Base-by-base conservation (phyloP, 2,113 vertebrate species). In the Gulo gulo region DNA sequence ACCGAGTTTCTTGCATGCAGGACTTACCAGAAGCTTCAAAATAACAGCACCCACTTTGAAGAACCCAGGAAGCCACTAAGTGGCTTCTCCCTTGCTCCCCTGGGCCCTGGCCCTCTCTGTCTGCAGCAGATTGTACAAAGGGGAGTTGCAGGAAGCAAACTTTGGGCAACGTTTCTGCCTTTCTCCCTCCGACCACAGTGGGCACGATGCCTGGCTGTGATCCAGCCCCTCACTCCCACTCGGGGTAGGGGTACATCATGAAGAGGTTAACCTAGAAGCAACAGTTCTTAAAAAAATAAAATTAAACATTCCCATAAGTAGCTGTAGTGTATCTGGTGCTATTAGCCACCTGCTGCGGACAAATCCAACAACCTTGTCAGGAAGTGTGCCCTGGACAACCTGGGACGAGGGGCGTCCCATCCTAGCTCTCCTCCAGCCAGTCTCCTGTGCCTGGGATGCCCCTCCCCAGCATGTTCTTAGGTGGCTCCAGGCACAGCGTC, bases 1-100 rank as follows among this genome's bases (percentile, higher is more conserved):
- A 86, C n/a, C 2, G 12, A 34, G 36, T 14, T 26, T 86, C 69
- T 14, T 73, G 6, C 36, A 26, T 7, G 14, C 34, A 36, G 36
- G 24, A 52, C 84, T 92, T 82, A 80, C 36, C 59, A 65, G 63
- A 86, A 52, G 14, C 95, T 95, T 80, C 45, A 11, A 15, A 63
- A 71, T 0, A 63, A 47, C 42, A 55, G n/a, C 2, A 29, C 0
- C 1, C 6, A 13, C 11, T 45, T 74, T 50, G 52, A 24, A 93
- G 39, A 65, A 2, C 42, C 61, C 26, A 10, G 65, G 73, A 88
- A 87, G 47, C 39, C 74, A 71, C 55, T 9, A 29, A 2, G 36
- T 24, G 47, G 42, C 57, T 81, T 57, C 67, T 80, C 55, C 36
- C 47, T 36, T 6, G 80, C n/a, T 71, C 61, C 23, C 42, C 0